A percentile compares a stretch with the other conserved stretches of the same genome.
Evolutionary conservation across 2,797 vertebrate species (phyloP).

Genomic region (Sebastes dallii): DNA sequence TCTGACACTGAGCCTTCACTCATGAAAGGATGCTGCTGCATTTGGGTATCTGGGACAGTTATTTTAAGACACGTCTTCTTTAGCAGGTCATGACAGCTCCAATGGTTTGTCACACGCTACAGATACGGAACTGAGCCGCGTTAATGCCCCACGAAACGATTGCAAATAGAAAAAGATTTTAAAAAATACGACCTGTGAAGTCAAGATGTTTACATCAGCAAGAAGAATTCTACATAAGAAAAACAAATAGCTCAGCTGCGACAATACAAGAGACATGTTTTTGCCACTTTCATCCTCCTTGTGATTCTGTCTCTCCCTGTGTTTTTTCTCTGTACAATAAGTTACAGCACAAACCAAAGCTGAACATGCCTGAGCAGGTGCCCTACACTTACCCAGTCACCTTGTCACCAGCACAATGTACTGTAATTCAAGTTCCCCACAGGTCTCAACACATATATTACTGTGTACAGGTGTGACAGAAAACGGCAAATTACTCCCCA

Average conservation of each 20-base stretch:
- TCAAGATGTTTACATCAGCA: constrained; percentile 7
- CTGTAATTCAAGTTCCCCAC: constrained; percentile 23
- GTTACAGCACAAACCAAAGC: constrained; percentile 13
- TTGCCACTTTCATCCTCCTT: neutral
- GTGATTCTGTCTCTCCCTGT: neutral
- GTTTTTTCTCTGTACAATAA: constrained; percentile 14
- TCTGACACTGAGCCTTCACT: constrained; percentile 52
- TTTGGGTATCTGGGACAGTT: constrained; percentile 74
- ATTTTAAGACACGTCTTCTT: constrained; percentile 67
- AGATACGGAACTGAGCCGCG: constrained; percentile 13
- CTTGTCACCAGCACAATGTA: constrained; percentile 47
- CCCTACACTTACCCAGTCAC: constrained; percentile 29
- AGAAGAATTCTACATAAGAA: neutral
- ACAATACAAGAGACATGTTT: neutral
- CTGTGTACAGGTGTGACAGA: constrained; percentile 37
- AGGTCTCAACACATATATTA: constrained; percentile 50
- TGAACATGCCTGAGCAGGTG: constrained; percentile 65
- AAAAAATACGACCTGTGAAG: neutral
- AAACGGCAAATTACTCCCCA: constrained; percentile 15
- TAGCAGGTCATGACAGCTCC: constrained; percentile 65
- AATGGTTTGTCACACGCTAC: constrained; percentile 47
- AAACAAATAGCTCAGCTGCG: neutral
- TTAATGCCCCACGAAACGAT: neutral
- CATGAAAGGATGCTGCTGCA: constrained; percentile 51
- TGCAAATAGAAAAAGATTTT: neutral